Evolutionary conservation across 2,888 invertebrate species (phyloP), one percentile per base, ranked within the genome.

Genomic region (Mesorhabditis belari): DNA sequence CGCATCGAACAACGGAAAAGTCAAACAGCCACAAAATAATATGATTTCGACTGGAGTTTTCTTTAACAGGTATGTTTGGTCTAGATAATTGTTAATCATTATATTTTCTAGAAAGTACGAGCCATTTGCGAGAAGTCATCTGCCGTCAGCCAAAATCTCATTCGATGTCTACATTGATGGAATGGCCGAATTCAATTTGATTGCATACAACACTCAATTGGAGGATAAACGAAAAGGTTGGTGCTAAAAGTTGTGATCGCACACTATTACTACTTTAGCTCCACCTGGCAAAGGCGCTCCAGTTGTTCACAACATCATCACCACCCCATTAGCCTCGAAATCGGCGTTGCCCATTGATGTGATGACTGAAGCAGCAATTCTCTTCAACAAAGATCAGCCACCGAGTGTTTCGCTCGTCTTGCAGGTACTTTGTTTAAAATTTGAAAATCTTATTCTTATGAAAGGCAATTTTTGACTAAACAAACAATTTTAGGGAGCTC

Each of bases 101-200:
- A 17, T n/a, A n/a, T 17, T 5, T n/a, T 25, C 2, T n/a, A 50
- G 17, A 21, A 12, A 81, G 9, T 55, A 52, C 51, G 12, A 21
- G 50, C 63, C 82, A 9, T 73, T 83, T 58, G 82, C 81, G 5
- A 78, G 77, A 44, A 73, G 83, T 28, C 81, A 83, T 65, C 80
- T 83, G 66, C 79, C 81, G 57, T 75, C 72, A 49, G 72, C 84
- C 2, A 73, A 80, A 24, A 74, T 85, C 29, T 80, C 80, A 24
- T 84, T 82, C 71, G 83, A 84, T 64, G 80, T 80, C 50, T 83
- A 77, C 65, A 82, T 84, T 35, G 83, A 85, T 71, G 79, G 80
- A 52, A 80, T 82, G 50, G 82, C 83, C 60, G 83, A 83, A 63
- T 75, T 84, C 17, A 83, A 83, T 71, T 73, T 85, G 55, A 82